Evolutionary conservation across 2,113 vertebrate species (phyloP).

Genomic region (Anguilla japonica): DNA sequence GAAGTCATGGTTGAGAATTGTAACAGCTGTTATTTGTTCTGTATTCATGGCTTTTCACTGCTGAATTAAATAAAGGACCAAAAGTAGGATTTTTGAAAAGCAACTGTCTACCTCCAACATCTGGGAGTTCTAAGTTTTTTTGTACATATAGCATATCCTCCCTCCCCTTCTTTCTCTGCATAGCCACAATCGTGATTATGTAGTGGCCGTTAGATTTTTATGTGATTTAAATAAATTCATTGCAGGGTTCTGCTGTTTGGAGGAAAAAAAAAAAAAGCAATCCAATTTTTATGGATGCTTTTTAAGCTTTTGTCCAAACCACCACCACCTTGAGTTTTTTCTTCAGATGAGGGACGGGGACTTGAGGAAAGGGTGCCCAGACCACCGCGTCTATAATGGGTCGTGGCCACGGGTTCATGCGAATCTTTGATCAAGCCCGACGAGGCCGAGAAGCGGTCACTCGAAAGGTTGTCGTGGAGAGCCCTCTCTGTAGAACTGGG

Average conservation of each 20-base stretch:
- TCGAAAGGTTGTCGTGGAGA: constrained; percentile 35
- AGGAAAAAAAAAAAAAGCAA: constrained; percentile 68
- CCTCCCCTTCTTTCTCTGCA: constrained; percentile 79
- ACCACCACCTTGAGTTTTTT: constrained; percentile 79
- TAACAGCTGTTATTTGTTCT: constrained; percentile 99
- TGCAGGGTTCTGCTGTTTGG: constrained; percentile 77
- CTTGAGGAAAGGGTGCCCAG: constrained; percentile 65
- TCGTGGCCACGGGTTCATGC: constrained; percentile 75
- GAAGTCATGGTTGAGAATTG: constrained; percentile 99
- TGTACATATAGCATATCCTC: constrained; percentile 67
- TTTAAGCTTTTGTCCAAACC: constrained; percentile 83
- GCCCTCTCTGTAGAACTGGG: constrained; percentile 8
- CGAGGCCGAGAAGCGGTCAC: constrained; percentile 67
- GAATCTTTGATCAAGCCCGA: constrained; percentile 73
- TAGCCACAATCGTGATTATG: constrained; percentile 84
- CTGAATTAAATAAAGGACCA: constrained; percentile 99
- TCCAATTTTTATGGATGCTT: constrained; percentile 90
- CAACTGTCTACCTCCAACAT: constrained; percentile 97
- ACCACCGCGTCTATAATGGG: constrained; percentile 79
- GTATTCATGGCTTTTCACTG: constrained; percentile 99
- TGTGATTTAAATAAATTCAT: constrained; percentile 77
- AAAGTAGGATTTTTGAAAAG: constrained; percentile 99
- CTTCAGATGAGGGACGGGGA: constrained; percentile 76
- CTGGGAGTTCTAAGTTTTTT: constrained; percentile 85
- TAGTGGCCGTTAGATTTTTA: constrained; percentile 84